Conservation (phyloP, 2,797 vertebrate species). For the Hyperoplus lanceolatus region DNA sequence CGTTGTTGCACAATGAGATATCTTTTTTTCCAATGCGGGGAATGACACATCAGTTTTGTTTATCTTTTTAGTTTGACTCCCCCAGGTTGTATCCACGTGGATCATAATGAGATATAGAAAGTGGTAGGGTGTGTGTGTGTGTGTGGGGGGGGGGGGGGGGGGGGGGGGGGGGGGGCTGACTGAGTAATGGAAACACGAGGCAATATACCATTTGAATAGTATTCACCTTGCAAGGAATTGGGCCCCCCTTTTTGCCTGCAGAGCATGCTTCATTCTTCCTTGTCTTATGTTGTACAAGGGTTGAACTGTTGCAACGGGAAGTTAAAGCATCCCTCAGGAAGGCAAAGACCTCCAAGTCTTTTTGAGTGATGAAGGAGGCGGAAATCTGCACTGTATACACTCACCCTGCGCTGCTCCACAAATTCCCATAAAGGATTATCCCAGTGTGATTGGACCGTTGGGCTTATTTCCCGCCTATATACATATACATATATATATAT, state of each 20-base stretch:
- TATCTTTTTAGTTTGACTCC: constrained; percentile 36
- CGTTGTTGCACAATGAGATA: not conserved
- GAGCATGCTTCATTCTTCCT: constrained; percentile 44
- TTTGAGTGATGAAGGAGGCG: constrained; percentile 63
- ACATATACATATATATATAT: too few species aligned
- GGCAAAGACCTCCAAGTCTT: constrained; percentile 48
- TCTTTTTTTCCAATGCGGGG: constrained; percentile 20
- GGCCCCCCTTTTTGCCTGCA: constrained; percentile 28
- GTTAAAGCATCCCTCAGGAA: constrained; percentile 59
- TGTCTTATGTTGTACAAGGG: constrained; percentile 46
- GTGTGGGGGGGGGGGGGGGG: too few species aligned
- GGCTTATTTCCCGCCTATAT: constrained; percentile 54
- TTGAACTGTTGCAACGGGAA: constrained; percentile 49
- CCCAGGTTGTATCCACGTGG: constrained; percentile 28
- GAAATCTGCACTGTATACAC: constrained; percentile 45
- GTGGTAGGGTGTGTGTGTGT: not conserved
- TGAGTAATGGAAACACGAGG: constrained; percentile 36
- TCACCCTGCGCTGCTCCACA: constrained; percentile 51
- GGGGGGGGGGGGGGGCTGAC: too few species aligned
- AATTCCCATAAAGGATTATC: constrained; percentile 67
- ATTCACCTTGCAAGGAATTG: constrained; percentile 37
- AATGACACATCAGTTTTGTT: constrained; percentile 29
- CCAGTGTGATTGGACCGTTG: constrained; percentile 45
- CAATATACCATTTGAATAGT: constrained; percentile 41
- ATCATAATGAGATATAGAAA: constrained; percentile 41